phyloP scores from a whole-genome alignment of 1,140 invertebrate species.

The Ceratina japonica region DNA sequence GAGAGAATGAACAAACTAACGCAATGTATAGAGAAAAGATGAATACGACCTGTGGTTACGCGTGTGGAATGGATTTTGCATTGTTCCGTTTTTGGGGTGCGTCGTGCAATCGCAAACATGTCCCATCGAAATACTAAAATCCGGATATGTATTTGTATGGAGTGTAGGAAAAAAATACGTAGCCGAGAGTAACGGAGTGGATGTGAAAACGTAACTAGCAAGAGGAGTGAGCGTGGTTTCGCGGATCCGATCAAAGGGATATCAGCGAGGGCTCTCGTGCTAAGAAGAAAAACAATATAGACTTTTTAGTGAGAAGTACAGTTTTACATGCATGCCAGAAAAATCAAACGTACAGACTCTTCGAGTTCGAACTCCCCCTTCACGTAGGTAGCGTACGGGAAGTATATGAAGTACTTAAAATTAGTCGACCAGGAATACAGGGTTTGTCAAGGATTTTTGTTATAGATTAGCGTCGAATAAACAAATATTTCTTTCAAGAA shows the following conservation, averaged over 20 bases:
- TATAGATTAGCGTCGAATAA: slow-evolving; percentile 9
- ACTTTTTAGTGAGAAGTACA: not conserved
- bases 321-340: not conserved
- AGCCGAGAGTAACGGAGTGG: slow-evolving; percentile 61
- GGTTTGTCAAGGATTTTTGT: slow-evolving; percentile 28
- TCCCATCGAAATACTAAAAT: slow-evolving; percentile 61
- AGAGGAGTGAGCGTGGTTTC: slow-evolving; percentile 43
- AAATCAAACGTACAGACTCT: no score
- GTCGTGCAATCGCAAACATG: slow-evolving; percentile 12
- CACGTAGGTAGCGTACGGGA: not conserved
- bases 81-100: slow-evolving; percentile 20
- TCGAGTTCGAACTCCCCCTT: not conserved
- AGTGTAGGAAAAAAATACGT: slow-evolving; percentile 72
- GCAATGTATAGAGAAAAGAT: slow-evolving; percentile 19
- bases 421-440: not conserved
- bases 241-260: slow-evolving; percentile 38
- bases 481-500: not conserved
- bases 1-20: slow-evolving; percentile 7
- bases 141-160: slow-evolving; percentile 64
- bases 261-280: not conserved
- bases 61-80: slow-evolving; percentile 34
- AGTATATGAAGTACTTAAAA: not conserved
- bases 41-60: slow-evolving; percentile 22
- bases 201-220: slow-evolving; percentile 68
- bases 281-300: not conserved